Conservation (phyloP, 2,113 vertebrate genomes). For the Vicugna pacos region DNA sequence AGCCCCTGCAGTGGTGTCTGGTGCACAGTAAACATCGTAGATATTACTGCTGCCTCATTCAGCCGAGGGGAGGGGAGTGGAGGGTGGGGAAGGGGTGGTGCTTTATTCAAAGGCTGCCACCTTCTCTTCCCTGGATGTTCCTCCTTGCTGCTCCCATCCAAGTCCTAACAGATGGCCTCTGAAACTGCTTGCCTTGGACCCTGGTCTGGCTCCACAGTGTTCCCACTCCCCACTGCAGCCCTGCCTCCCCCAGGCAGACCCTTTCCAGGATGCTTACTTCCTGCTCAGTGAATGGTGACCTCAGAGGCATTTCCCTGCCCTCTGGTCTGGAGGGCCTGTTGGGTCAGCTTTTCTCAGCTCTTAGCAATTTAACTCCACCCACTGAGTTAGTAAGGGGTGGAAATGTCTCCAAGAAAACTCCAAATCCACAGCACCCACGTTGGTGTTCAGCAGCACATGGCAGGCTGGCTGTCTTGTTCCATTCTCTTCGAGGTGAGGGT, state of each 20-base stretch:
- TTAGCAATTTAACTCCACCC: not conserved
- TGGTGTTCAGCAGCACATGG: not conserved
- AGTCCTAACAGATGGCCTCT: not conserved
- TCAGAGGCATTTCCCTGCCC: not conserved
- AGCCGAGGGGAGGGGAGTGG: not conserved
- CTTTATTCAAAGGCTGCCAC: not conserved
- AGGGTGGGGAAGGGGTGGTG: not conserved
- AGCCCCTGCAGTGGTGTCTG: not conserved
- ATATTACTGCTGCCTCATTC: not conserved
- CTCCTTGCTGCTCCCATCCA: not conserved
- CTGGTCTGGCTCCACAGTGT: not conserved
- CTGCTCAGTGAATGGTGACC: not conserved
- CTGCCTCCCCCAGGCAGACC: not conserved
- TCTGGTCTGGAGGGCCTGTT: not conserved
- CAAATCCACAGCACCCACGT: not conserved
- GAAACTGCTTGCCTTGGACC: not conserved
- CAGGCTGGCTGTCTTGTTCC: not conserved
- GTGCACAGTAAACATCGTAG: not conserved
- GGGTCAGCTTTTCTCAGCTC: not conserved
- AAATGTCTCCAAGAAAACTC: not conserved
- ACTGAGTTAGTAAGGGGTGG: not conserved
- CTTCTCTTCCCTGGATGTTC: not conserved
- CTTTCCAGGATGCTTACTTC: not conserved
- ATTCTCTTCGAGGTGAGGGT: not conserved
- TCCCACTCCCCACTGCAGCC: not conserved